phyloP scores from a whole-genome alignment of 2,888 invertebrate genomes.

The Pteria penguin region DNA sequence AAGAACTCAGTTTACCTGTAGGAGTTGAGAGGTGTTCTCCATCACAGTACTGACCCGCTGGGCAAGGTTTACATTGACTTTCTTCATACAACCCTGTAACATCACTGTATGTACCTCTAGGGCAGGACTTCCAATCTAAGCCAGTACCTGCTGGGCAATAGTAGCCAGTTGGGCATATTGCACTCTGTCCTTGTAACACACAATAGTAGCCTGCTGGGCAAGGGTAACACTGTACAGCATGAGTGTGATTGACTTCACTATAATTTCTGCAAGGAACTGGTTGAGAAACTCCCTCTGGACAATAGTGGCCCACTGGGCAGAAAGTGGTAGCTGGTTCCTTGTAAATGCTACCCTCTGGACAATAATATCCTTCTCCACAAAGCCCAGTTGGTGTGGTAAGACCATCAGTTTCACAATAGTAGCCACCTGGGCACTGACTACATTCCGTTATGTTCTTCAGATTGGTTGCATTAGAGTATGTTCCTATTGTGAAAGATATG shows the following conservation, averaged over 20 bases:
- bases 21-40: constrained; percentile 70
- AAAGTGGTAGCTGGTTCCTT: constrained; percentile 60
- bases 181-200: constrained; percentile 64
- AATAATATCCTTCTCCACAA: constrained; percentile 68
- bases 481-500: constrained; percentile 64
- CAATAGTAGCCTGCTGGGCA: constrained; percentile 78
- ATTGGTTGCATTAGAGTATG: constrained; percentile 71
- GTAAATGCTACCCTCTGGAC: constrained; percentile 71
- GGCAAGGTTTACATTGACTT: constrained; percentile 75
- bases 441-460: constrained; percentile 63
- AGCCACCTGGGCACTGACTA: constrained; percentile 72
- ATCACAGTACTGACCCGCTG: constrained; percentile 75
- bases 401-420: constrained; percentile 74
- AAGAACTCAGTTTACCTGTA: too few relatives aligned
- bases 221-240: constrained; percentile 70
- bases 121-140: constrained; percentile 75
- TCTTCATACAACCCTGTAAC: constrained; percentile 66
- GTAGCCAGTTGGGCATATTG: constrained; percentile 74
- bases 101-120: constrained; percentile 76
- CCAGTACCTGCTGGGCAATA: constrained; percentile 77
- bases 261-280: constrained; percentile 75
- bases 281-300: constrained; percentile 71
- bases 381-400: constrained; percentile 62
- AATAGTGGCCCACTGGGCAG: constrained; percentile 75
- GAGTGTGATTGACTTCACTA: constrained; percentile 77